Evolutionary conservation across 1,140 invertebrate genomes (phyloP), one percentile per base, ranked within the genome.

Genomic region (Babylonia areolata): DNA sequence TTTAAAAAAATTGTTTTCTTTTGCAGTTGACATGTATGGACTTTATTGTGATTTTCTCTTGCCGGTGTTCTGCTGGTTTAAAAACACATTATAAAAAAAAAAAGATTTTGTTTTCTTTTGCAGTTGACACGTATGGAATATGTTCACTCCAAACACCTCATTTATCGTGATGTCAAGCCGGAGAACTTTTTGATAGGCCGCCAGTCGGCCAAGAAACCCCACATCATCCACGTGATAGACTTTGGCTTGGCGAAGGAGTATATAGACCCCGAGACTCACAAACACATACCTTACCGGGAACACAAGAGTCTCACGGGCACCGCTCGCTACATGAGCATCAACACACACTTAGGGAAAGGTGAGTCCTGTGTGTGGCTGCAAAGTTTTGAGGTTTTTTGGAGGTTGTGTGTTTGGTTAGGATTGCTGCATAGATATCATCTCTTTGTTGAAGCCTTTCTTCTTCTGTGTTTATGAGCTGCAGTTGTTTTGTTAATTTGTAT

Each of bases 201-300:
- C 95, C 97, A 97, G 95, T 98, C 98, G 94, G 99, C 97, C 94
- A 99, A 98, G 96, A 97, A 98, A 95, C 98, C 99, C 95, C 99
- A 99, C 96, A 97, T 98, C 95, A 99, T 99, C 95, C 98, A 99
- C 96, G 99, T 99, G 96, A 95, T 96, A 94, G 99, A 99, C 96
- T 99, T 99, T 96, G 99, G 99, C 95, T 96, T 99, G 96, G 99
- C 99, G 94, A 99, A 99, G 96, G 99, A 99, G 96, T 99, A 99
- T 95, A 99, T 99, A 96, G 99, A 99, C 96, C 97, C 99, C 96
- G 98, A 99, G 96, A 95, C 95, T 80, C 94, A 99, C 96, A 99
- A 99, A 96, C 99, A 99, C 96, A 99, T 99, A 96, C 98, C 99
- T 91, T 99, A 99, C 95, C 97, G 98, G 96, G 99, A 99, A 96